Conservation (phyloP, 2,797 vertebrate species). For the Labroides dimidiatus region DNA sequence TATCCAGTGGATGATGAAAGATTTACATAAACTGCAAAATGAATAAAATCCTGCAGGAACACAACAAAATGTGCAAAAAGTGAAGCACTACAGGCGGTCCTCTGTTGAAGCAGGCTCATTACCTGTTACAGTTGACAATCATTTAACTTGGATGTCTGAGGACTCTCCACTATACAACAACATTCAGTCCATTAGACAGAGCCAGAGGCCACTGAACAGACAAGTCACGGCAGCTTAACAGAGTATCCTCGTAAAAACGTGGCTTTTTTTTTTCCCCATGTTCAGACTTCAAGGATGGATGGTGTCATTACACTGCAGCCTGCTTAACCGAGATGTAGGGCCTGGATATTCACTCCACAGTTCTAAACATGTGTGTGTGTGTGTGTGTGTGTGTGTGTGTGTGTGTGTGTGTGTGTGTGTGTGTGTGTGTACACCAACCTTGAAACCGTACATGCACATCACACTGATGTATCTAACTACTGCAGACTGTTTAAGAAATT, state of each 20-base stretch:
- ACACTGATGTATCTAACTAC: conserved; percentile 44
- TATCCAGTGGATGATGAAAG: no score
- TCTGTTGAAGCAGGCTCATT: conserved; percentile 14
- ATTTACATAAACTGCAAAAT: no score
- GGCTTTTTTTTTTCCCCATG: no score
- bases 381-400: background rate
- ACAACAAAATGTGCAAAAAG: background rate
- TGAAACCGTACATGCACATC: conserved; percentile 10
- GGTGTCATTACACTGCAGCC: conserved; percentile 32
- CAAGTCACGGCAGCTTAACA: conserved; percentile 29
- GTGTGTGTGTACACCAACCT: conserved; percentile 24
- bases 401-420: background rate
- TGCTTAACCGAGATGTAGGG: conserved; percentile 27
- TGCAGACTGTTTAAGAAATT: conserved; percentile 52
- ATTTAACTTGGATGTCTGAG: conserved; percentile 29
- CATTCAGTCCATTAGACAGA: conserved; percentile 32
- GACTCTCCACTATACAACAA: conserved; percentile 17
- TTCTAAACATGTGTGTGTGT: background rate
- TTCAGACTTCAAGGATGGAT: conserved; percentile 26
- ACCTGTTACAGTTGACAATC: conserved; percentile 25
- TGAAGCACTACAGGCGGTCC: conserved; percentile 2
- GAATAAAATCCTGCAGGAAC: no score
- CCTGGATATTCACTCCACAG: conserved; percentile 1
- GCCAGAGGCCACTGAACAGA: conserved; percentile 45
- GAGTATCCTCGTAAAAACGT: conserved; percentile 29